A percentile compares a stretch with the other conserved stretches of the same genome.
phyloP scores from a whole-genome alignment of 1,140 invertebrate species.

The Drosophila burlai region DNA sequence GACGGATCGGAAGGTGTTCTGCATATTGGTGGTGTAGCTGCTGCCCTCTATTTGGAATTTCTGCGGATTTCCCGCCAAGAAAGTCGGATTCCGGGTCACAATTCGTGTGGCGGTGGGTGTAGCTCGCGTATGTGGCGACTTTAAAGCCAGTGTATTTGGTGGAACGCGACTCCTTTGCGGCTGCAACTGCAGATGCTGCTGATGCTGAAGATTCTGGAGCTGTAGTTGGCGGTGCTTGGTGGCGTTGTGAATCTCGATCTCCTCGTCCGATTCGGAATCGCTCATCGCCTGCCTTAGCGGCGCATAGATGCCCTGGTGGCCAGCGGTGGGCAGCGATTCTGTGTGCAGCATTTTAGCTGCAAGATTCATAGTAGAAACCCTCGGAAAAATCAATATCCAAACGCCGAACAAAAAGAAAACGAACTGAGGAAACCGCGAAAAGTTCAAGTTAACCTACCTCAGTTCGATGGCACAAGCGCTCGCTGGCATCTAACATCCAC shows the following conservation, averaged over 20 bases:
- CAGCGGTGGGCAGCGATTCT: constrained; percentile 64
- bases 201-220: constrained; percentile 31
- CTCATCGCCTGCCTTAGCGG: constrained; percentile 90
- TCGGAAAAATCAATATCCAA: constrained; percentile 68
- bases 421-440: neutral
- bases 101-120: constrained; percentile 50
- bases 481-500: constrained; percentile 66
- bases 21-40: constrained; percentile 78
- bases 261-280: constrained; percentile 91
- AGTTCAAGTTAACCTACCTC: constrained; percentile 42
- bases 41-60: constrained; percentile 61
- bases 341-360: constrained; percentile 84
- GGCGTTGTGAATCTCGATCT: constrained; percentile 87
- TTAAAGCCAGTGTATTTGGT: constrained; percentile 65
- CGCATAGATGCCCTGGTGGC: constrained; percentile 88
- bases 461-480: constrained; percentile 52
- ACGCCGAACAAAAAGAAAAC: neutral
- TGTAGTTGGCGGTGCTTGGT: constrained; percentile 72
- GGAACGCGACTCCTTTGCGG: constrained; percentile 72
- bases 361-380: constrained; percentile 4
- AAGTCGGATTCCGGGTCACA: constrained; percentile 16
- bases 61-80: constrained; percentile 24
- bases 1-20: constrained; percentile 85
- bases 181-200: constrained; percentile 43
- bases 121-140: constrained; percentile 59